Base-by-base conservation (phyloP, 2,888 invertebrate genomes). In the Lucinisca nassula region DNA sequence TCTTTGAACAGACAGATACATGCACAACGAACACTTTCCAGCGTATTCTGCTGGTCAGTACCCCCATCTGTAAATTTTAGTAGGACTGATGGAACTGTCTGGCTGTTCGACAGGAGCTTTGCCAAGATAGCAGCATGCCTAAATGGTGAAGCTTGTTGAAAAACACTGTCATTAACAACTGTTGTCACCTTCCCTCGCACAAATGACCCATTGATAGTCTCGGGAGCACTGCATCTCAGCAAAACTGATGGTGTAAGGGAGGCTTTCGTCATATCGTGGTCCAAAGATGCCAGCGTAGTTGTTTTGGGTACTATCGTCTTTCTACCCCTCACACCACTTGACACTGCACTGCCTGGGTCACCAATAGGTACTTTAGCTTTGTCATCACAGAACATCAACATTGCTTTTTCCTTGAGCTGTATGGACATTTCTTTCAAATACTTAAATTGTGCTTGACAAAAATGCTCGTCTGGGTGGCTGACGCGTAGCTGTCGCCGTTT, bases 11-110 rank as follows among this genome's bases (percentile, higher is more conserved):
- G 37, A 74, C 82, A 82, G 58, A 91, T 89, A 24, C 32, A 17
- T 0, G 91, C 78, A 70, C 85, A 88, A 27, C 84, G 83, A 8
- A 89, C 89, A 21, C 38, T 24, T 77, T 89, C 88, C 12, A 91
- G 58, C 40, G 40, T 40, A 40, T 21, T 14, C 21, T n/a, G 10
- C 10, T 51, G 51, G 21, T 51, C 51, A 12, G 17, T 86, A 17
- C 88, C 84, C 17, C 85, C 90, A 82, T 90, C 88, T 0, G 77
- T 85, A 61, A 70, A 90, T 67, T 80, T 88, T 73, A 87, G 3
- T 10, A 89, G 32, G 6, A 87, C 58, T 51, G 72, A 21, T 49
- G 55, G 49, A 3, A 27, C 6, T 61, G 30, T 27, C 21, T 32
- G 1, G 10, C 14, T 32, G 21, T 38, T 55, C 1, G 27, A 12